phyloP scores from a whole-genome alignment of 2,113 vertebrate species.

The Brienomyrus longianalis region DNA sequence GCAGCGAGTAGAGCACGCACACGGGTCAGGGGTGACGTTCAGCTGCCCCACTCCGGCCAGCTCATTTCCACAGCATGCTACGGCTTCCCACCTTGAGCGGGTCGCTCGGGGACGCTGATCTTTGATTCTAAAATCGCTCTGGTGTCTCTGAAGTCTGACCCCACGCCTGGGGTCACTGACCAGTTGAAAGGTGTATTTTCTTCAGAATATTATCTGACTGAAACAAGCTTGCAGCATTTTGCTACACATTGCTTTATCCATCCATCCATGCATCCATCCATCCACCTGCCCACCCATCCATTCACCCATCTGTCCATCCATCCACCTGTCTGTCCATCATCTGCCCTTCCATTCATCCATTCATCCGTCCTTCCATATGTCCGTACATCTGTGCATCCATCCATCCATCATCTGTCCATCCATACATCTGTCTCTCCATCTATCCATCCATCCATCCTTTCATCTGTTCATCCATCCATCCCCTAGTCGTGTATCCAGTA shows the following conservation, averaged over 20 bases:
- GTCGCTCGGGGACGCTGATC: neutral
- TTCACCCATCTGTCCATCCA: neutral
- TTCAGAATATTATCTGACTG: neutral
- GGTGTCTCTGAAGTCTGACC: neutral
- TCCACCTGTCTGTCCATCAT: neutral
- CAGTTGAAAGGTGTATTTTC: neutral
- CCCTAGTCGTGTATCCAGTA: neutral
- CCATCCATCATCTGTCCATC: neutral
- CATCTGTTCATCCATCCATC: neutral
- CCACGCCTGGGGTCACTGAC: neutral
- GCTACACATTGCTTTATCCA: neutral
- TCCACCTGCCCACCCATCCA: neutral
- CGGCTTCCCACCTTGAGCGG: neutral
- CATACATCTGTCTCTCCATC: neutral
- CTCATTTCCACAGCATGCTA: neutral
- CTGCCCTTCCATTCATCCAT: neutral
- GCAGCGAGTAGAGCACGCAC: neutral
- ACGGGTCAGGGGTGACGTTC: neutral
- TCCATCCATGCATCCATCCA: neutral
- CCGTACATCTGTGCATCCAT: neutral
- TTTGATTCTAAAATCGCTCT: neutral
- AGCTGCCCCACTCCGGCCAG: neutral
- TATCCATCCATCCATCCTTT: neutral
- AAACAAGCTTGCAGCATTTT: neutral
- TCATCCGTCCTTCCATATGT: neutral